A percentile compares a stretch with the other conserved stretches of the same genome.
These are phyloP conservation scores for Dugesia japonica DNA, from an alignment of 2,888 invertebrate genomes.

Conservation along the genomic window DNA sequence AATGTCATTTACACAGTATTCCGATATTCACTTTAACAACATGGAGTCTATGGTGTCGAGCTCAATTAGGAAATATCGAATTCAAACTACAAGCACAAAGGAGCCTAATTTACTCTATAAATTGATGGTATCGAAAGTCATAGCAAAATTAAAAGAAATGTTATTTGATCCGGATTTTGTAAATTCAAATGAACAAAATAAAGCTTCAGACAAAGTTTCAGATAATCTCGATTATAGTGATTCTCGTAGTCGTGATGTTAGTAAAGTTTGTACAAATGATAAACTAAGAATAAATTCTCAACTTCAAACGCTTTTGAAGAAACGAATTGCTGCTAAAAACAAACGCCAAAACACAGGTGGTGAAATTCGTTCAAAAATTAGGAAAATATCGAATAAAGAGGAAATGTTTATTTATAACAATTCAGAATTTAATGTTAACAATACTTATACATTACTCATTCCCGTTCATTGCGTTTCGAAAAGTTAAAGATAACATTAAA, in stretches of 20 bases:
- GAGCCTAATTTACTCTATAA: neutral
- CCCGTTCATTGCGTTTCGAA: neutral
- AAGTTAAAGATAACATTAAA: neutral
- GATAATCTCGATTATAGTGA: neutral
- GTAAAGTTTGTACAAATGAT: neutral
- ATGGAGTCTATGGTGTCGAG: constrained; percentile 16
- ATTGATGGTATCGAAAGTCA: neutral
- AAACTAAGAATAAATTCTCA: neutral
- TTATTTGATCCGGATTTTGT: constrained; percentile 7
- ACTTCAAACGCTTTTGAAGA: neutral
- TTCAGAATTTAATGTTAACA: neutral
- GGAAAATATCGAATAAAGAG: neutral
- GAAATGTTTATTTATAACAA: neutral
- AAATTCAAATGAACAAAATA: neutral
- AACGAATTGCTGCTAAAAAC: constrained; percentile 9
- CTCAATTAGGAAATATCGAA: neutral
- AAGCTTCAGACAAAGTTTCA: neutral
- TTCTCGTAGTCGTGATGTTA: neutral
- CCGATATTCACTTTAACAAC: neutral
- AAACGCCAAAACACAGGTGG: neutral
- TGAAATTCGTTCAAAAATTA: neutral
- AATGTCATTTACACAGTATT: constrained; percentile 2
- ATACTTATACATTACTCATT: neutral
- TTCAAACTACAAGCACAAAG: constrained; percentile 1
- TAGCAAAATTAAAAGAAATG: neutral